Base-by-base conservation (phyloP, 2,113 vertebrate genomes). In the Anhinga anhinga region DNA sequence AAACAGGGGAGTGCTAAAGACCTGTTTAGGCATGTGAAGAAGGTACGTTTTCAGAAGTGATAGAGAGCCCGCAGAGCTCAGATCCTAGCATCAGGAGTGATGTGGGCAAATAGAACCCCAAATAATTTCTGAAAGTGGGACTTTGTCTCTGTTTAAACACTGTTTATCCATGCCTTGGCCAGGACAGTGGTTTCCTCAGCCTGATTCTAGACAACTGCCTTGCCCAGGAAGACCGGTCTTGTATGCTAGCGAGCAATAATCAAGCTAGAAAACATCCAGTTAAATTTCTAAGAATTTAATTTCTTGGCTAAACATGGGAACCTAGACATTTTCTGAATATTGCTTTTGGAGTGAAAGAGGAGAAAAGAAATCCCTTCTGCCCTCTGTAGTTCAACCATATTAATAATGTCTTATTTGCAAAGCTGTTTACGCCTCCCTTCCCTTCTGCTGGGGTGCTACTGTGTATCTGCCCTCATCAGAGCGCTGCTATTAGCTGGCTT, bases 351-450 rank as follows among this genome's bases (percentile, higher is more conserved):
- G 81, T 65, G 92, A 87, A 73, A 85, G 66, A 92, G 86, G 89
- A 97, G 95, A 92, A 91, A 97, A 95, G 89, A 88, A 58, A 88
- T 95, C 92, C 96, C 96, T 97, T 96, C 97, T 97, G 93, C 97
- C 82, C 96, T 47, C 86, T 86, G 92, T 97, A 98, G 97, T 97
- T 95, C 92, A 52, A 91, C 88, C 40, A 81, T 88, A 93, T 93
- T 96, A 92, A 96, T 94, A 97, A 94, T 96, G 94, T 90, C 96
- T 96, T 97, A 89, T 93, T 94, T 85, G 90, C 93, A 78, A 69
- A 96, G 87, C 79, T 95, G 95, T 97, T 97, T 97, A 90, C 13
- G 74, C 96, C 94, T 97, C 82, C 94, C 94, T 93, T 84, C 86
- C 93, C 95, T 91, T 95, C 94, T 92, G 95, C 96, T 3, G 78